Evolutionary conservation across 2,113 vertebrate genomes (phyloP), one percentile per base, ranked within the genome.

Genomic region (Cephalopholis sonnerati): DNA sequence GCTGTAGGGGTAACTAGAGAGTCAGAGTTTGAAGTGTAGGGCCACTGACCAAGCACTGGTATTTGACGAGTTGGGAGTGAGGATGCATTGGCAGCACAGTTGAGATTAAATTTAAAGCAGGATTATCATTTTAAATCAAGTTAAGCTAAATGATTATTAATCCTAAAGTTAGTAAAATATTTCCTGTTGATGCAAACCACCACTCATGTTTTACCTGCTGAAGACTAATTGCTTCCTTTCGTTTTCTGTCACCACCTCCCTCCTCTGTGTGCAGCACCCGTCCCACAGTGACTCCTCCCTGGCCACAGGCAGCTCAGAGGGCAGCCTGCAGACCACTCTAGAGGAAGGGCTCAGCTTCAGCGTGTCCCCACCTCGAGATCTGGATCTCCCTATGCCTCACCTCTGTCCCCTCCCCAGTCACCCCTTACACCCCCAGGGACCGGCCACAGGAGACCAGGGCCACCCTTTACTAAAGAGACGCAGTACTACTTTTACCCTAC

Each of bases 341-440:
- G 96, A 97, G 86, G 97, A 98, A 88, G 96, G 96, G 57, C 94
- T 97, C 72, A 95, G 96, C 77, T 95, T 97, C 85, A 96, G 95
- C 1, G 93, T 96, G 81, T 96, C 96, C 13, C 95, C 96, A 0
- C 94, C 95, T 36, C 91, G 93, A 27, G 87, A 94, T 0, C 84
- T 93, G 84, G 93, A 90, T 27, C 94, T 94, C 20, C 95, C 94
- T 0, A n/a, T 93, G 5, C 83, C 89, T 2, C 90, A 92, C 16
- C 93, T 95, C 54, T 85, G 89, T 15, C 87, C 94, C 0, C 64
- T 90, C 17, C 79, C 89, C n/a, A 64, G 73, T 72, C 62, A 66
- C 62, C 70, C 65, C 20, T 61, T 11, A 27, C 74, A 69, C 55
- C 51, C 82, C 11, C 81, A 66, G 25, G 85, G 27, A 15, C 32